phyloP scores from a whole-genome alignment of 2,888 invertebrate genomes.

The Leptopilina syphax region DNA sequence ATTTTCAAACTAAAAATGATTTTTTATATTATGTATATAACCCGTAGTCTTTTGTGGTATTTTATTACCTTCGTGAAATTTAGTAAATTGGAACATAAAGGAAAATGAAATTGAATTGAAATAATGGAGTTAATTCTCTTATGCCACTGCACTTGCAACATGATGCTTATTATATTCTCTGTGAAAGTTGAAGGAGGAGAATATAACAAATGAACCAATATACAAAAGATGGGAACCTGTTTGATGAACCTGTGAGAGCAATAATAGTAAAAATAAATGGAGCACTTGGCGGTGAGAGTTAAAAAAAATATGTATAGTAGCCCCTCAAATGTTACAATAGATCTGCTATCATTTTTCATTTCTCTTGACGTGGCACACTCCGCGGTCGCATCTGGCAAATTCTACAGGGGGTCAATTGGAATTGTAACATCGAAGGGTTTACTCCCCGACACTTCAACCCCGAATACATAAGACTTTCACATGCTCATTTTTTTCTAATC shows the following conservation, averaged over 20 bases:
- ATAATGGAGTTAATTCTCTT: background rate
- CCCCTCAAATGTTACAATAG: constrained; percentile 61
- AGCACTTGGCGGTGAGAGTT: constrained; percentile 55
- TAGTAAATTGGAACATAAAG: background rate
- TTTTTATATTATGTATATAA: no score
- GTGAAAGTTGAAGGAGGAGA: constrained; percentile 34
- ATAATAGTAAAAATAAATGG: constrained; percentile 62
- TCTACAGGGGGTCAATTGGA: constrained; percentile 73
- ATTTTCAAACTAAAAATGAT: no score
- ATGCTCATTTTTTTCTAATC: background rate
- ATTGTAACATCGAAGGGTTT: constrained; percentile 63
- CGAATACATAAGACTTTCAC: constrained; percentile 19
- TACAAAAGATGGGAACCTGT: constrained; percentile 60
- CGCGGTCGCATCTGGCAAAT: constrained; percentile 72
- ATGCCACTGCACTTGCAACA: background rate
- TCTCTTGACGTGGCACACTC: constrained; percentile 72
- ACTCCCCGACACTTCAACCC: constrained; percentile 41
- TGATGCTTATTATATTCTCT: constrained; percentile 10
- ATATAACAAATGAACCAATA: constrained; percentile 25
- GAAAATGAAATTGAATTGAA: background rate
- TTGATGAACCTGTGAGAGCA: constrained; percentile 61
- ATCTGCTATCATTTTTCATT: constrained; percentile 72
- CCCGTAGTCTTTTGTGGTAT: no score
- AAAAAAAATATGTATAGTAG: constrained; percentile 47
- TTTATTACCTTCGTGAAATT: background rate